A percentile compares a stretch with the other conserved stretches of the same genome.
These are phyloP conservation scores for Microcebus jonahi DNA, from an alignment of 2,113 vertebrate genomes.

Conservation along the genomic window DNA sequence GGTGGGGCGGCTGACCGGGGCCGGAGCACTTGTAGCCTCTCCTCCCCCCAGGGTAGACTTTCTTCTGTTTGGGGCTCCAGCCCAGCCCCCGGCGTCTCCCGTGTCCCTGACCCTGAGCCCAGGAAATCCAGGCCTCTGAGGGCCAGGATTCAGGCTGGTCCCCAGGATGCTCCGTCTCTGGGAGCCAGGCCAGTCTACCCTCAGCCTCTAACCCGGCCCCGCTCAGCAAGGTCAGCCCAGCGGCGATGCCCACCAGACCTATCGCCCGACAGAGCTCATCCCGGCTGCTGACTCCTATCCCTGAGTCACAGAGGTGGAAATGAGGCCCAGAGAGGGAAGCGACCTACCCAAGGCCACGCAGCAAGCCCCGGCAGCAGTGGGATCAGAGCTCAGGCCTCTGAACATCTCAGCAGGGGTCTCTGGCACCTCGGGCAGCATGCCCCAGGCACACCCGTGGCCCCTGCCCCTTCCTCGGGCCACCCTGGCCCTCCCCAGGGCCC, in stretches of 20 bases:
- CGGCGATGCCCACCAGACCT: rapidly evolving
- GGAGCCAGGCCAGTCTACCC: too few species aligned
- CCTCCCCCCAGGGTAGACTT: background rate
- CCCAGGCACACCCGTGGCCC: background rate
- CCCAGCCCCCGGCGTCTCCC: background rate
- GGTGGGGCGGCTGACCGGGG: background rate
- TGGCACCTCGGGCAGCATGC: background rate
- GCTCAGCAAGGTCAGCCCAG: background rate
- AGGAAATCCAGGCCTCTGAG: background rate
- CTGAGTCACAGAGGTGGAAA: background rate
- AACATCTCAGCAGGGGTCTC: rapidly evolving
- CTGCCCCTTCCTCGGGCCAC: background rate
- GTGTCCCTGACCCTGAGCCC: background rate
- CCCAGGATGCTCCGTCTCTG: background rate
- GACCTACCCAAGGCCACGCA: background rate
- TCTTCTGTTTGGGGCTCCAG: background rate
- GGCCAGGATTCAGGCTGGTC: background rate
- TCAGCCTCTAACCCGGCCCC: background rate
- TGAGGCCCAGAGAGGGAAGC: background rate
- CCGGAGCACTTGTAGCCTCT: background rate
- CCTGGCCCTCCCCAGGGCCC: background rate
- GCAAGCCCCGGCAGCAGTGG: background rate
- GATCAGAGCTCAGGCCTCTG: background rate
- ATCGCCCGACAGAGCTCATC: background rate
- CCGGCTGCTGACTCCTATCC: background rate